Evolutionary conservation across 2,888 invertebrate species (phyloP), one percentile per base, ranked within the genome.

Genomic region (Patella ulyssiponensis): DNA sequence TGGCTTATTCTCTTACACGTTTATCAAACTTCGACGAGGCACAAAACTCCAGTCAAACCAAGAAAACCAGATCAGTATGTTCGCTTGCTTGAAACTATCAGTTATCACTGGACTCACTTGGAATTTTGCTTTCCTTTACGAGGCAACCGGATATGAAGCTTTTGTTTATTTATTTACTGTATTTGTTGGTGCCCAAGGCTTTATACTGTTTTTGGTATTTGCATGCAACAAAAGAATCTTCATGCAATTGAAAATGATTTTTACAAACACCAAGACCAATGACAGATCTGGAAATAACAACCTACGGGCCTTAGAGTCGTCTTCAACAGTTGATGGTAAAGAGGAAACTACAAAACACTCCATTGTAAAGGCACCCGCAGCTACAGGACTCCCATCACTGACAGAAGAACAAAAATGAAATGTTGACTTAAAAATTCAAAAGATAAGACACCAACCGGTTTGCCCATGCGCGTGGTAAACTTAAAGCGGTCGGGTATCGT

Each of bases 51-150:
- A 33, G 23, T 20, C 58, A 5, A 27, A 1, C 27, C 56, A 51
- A n/a, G 44, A 70, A 5, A 69, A 77, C n/a, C n/a, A 44, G n/a
- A 70, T 20, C 70, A 75, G 58, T 52, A 51, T 75, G 52, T 7
- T 75, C 53, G 54, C 69, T 44, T 78, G 75, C 75, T n/a, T 69
- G 73, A 78, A 78, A 52, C 70, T 78, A 51, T 78, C 78, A 27
- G 73, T 75, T 23, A 69, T 75, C 54, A 78, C 78, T 7, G 78
- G 78, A 9, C 15, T 78, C 12, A 75, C 75, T 3, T 78, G 78
- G 78, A 56, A 70, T 27, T 70, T 78, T 12, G 78, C 75, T 17
- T 78, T 75, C 33, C 73, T 78, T 75, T 44, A 70, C 12, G 27
- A 69, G 9, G 27, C 53, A 0, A 56, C 74, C 33, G 51, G 51